phyloP scores from a whole-genome alignment of 2,888 invertebrate genomes.

The Rhyacophila evoluta region DNA sequence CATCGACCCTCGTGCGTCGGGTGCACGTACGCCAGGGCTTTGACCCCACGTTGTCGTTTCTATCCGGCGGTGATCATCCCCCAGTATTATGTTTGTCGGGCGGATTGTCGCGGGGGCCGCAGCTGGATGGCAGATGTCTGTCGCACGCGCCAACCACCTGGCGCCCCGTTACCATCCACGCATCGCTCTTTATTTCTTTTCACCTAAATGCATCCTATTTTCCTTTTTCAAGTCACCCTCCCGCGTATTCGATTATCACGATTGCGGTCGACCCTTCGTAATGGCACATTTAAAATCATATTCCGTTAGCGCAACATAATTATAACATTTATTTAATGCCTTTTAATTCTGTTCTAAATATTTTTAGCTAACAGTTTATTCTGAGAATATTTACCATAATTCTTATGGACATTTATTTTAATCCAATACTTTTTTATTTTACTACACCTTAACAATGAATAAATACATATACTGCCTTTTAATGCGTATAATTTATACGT shows the following conservation, averaged over 20 bases:
- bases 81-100: neutral
- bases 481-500: no score
- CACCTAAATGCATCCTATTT: neutral
- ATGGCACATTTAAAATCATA: no score
- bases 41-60: conserved; percentile 37
- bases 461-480: no score
- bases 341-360: no score
- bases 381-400: no score
- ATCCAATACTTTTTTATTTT: no score
- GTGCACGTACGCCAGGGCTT: conserved; percentile 38
- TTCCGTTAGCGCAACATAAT: no score
- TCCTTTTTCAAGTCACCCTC: neutral
- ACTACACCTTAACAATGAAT: no score
- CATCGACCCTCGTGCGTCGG: conserved; percentile 26
- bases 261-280: neutral
- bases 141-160: conserved; percentile 47
- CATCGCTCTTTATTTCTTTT: neutral
- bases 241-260: neutral
- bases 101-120: conserved; percentile 27
- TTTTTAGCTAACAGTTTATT: no score
- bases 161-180: conserved; percentile 11
- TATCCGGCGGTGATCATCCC: conserved; percentile 20
- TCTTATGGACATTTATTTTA: no score
- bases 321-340: no score
- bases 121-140: conserved; percentile 31